phyloP scores from a whole-genome alignment of 2,113 vertebrate species.

The Barnardius zonarius region DNA sequence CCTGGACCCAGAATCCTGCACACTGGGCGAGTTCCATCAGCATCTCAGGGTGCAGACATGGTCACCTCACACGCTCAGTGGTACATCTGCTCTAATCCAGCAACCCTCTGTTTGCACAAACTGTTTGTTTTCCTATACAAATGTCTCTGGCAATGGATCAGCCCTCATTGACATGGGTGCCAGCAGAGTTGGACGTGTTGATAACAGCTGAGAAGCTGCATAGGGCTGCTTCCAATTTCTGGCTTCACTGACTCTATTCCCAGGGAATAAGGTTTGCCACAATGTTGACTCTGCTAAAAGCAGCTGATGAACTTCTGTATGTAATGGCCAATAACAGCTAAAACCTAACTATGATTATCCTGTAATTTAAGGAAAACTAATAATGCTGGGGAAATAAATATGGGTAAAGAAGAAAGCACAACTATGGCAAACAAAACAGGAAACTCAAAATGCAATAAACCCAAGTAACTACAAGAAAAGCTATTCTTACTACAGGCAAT shows the following conservation, averaged over 20 bases:
- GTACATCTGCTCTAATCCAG: background rate
- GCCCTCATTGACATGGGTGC: background rate
- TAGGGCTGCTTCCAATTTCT: background rate
- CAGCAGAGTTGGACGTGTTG: background rate
- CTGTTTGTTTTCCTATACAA: background rate
- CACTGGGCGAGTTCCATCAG: background rate
- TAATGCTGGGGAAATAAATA: background rate
- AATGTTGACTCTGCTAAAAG: background rate
- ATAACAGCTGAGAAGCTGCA: background rate
- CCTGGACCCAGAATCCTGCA: background rate
- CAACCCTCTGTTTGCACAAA: background rate
- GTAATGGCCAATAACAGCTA: slow-evolving; percentile 20
- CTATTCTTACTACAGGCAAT: background rate
- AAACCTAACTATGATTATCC: slow-evolving; percentile 6
- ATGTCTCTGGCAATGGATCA: background rate
- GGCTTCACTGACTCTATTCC: background rate
- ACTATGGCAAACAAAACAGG: background rate
- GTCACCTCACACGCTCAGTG: background rate
- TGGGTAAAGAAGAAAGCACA: background rate
- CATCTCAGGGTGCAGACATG: background rate
- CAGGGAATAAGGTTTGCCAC: background rate
- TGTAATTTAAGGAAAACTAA: background rate
- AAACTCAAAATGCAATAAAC: background rate
- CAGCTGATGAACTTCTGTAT: background rate
- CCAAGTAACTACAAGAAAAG: background rate